phyloP scores from a whole-genome alignment of 2,113 vertebrate genomes.

The Rallus limicola region DNA sequence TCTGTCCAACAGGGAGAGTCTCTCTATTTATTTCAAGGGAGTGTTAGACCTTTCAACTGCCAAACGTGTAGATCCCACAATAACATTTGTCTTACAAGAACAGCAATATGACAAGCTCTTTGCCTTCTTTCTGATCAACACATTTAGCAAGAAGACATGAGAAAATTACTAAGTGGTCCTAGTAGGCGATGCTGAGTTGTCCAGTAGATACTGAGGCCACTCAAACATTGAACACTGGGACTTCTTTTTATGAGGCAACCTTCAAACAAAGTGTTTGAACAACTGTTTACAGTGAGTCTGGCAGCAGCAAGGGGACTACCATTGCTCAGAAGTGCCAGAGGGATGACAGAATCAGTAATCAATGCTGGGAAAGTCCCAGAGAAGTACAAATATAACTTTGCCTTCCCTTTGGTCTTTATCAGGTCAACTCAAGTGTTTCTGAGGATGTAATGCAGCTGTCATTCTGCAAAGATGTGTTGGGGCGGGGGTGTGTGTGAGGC shows the following conservation, averaged over 20 bases:
- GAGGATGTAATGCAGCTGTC: conserved; percentile 41
- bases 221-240: background rate
- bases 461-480: background rate
- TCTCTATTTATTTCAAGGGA: background rate
- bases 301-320: conserved; percentile 42
- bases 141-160: background rate
- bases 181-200: background rate
- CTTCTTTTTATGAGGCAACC: conserved; percentile 21
- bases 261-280: conserved; percentile 50
- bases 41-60: background rate
- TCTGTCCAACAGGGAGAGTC: background rate
- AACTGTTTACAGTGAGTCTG: conserved; percentile 56
- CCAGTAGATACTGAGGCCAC: background rate
- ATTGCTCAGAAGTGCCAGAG: conserved; percentile 25
- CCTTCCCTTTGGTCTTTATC: conserved; percentile 6
- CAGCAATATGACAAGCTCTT: background rate
- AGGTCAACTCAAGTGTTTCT: conserved; percentile 33
- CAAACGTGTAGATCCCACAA: background rate
- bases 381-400: conserved; percentile 21
- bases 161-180: background rate
- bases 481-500: background rate
- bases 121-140: conserved; percentile 4
- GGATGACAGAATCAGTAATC: conserved; percentile 20
- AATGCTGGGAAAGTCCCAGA: conserved; percentile 54
- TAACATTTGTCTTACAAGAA: background rate